Conservation (phyloP, 23 tunicate species). For the Styela plicata region DNA sequence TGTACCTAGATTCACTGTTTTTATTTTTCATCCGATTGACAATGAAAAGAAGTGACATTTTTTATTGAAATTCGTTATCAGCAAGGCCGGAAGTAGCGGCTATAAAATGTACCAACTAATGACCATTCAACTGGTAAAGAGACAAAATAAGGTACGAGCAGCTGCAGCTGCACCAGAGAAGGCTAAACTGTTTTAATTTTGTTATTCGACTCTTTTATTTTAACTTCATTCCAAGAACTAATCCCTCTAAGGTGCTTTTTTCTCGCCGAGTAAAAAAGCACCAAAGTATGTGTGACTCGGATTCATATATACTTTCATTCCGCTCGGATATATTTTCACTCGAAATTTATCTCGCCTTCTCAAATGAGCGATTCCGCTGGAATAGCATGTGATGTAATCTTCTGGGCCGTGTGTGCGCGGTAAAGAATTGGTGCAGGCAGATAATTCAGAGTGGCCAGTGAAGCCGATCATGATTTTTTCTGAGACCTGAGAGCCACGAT, state of each 20-base stretch:
- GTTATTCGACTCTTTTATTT: too few species aligned
- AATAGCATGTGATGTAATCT: slow-evolving; percentile 5
- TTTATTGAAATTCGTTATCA: too few species aligned
- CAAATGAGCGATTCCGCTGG: slow-evolving; percentile 1
- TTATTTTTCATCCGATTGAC: too few species aligned
- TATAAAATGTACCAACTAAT: too few species aligned
- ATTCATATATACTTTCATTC: background rate
- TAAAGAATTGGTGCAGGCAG: background rate
- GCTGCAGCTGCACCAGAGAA: too few species aligned
- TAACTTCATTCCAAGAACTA: too few species aligned
- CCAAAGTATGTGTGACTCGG: slow-evolving; percentile 7
- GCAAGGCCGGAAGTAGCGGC: too few species aligned
- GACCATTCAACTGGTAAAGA: too few species aligned
- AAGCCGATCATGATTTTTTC: background rate
- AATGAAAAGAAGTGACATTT: too few species aligned
- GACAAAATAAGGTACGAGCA: too few species aligned
- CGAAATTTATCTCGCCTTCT: background rate
- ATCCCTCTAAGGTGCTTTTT: background rate
- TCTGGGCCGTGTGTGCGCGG: background rate
- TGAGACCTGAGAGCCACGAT: background rate
- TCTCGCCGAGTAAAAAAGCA: background rate
- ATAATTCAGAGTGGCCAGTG: background rate
- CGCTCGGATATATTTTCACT: background rate
- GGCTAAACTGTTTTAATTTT: too few species aligned
- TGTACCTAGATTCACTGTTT: too few species aligned